These are phyloP conservation scores for Tenrec ecaudatus DNA, from an alignment of 2,113 vertebrate species.

Conservation along the genomic window DNA sequence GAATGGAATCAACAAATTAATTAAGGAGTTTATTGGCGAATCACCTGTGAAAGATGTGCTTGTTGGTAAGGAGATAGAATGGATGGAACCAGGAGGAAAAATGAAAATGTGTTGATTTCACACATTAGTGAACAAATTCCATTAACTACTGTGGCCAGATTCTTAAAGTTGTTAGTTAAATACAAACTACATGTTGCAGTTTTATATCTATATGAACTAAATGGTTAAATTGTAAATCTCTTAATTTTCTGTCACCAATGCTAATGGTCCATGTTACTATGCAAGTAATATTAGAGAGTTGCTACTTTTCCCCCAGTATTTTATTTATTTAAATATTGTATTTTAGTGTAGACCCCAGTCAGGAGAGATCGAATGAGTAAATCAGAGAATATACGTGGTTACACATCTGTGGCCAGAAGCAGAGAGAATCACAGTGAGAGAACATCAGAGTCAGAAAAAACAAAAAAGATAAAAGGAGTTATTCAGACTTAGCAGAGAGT, in stretches of 20 bases:
- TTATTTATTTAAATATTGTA: not conserved
- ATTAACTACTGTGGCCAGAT: not conserved
- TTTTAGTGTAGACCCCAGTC: not conserved
- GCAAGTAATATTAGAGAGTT: not conserved
- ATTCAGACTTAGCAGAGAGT: not conserved
- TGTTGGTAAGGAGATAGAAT: constrained; percentile 19
- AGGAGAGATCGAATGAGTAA: not conserved
- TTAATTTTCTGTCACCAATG: not conserved
- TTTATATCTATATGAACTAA: not conserved
- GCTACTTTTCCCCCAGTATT: not conserved
- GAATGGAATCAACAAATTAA: constrained; percentile 21
- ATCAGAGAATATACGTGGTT: not conserved
- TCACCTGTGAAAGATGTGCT: not conserved
- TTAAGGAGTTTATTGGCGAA: constrained; percentile 1
- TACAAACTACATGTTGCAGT: not conserved
- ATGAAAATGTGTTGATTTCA: not conserved
- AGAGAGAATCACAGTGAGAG: not conserved
- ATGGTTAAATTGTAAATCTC: not conserved
- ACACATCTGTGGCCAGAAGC: not conserved
- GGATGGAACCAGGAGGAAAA: not conserved
- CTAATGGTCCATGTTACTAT: not conserved
- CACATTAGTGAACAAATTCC: not conserved
- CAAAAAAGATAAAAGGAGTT: not conserved
- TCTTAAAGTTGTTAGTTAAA: not conserved
- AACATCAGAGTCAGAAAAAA: not conserved